phyloP scores from a whole-genome alignment of 2,888 invertebrate species.

The Elegia similella region DNA sequence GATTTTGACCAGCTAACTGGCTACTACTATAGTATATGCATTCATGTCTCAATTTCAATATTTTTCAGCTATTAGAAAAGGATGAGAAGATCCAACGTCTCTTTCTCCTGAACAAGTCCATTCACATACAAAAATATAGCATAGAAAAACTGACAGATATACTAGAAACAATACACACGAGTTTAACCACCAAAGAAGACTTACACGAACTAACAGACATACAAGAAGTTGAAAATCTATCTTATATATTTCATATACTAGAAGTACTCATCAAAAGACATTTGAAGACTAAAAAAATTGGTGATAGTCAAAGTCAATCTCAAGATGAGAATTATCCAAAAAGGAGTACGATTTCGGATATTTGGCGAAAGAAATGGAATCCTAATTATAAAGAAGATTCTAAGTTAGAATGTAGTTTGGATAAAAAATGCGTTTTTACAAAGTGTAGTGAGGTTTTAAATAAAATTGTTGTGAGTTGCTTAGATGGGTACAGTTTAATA shows the following conservation, averaged over 20 bases:
- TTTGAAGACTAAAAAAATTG: slow-evolving; percentile 36
- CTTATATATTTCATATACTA: slow-evolving; percentile 57
- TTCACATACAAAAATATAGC: slow-evolving; percentile 54
- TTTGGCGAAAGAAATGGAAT: slow-evolving; percentile 70
- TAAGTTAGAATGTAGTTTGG: slow-evolving; percentile 32
- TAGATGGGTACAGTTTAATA: slow-evolving; percentile 59
- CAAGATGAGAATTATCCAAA: slow-evolving; percentile 32
- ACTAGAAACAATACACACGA: slow-evolving; percentile 38
- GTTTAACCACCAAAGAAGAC: slow-evolving; percentile 34
- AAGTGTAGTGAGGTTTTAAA: slow-evolving; percentile 56
- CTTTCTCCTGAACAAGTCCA: slow-evolving; percentile 54
- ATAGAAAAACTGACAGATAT: slow-evolving; percentile 53
- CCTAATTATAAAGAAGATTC: slow-evolving; percentile 35
- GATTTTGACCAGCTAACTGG: no score
- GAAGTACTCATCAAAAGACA: slow-evolving; percentile 52
- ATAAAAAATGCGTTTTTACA: slow-evolving; percentile 43
- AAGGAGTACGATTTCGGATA: slow-evolving; percentile 53
- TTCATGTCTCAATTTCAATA: slow-evolving; percentile 5
- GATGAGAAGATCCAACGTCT: slow-evolving; percentile 54
- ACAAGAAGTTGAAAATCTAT: slow-evolving; percentile 47
- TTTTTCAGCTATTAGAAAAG: slow-evolving; percentile 56
- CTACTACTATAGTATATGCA: no score
- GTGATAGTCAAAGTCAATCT: slow-evolving; percentile 25
- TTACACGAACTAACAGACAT: slow-evolving; percentile 47
- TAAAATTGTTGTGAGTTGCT: slow-evolving; percentile 55